Evolutionary conservation across 2,113 vertebrate genomes (phyloP), one percentile per base, ranked within the genome.

Genomic region (Thoracochromis brauschi): DNA sequence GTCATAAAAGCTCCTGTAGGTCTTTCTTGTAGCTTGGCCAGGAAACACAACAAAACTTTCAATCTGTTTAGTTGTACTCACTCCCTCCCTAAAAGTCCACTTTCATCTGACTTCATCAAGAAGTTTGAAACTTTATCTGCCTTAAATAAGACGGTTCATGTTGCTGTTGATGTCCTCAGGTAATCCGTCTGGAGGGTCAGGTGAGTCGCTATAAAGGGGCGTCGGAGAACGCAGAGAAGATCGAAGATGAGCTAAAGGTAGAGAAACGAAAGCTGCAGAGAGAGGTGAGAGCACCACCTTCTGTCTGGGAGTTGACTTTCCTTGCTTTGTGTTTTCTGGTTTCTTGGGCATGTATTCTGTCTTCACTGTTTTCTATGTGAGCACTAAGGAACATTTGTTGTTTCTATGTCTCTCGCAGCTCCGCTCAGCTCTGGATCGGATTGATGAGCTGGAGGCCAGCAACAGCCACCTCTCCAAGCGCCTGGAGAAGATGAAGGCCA

Each of bases 401-500:
- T 13, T 60, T 29, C 9, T n/a, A 5, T 83, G 73, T 31, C 73
- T 83, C 45, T 47, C 33, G 10, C 93, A 99, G 98, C 97, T 99
- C 29, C 97, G 98, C 82, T 96, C 97, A 0, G 97, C 98, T 1
- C 73, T 98, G 93, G 98, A 99, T 88, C 98, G 97, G 85, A 96
- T 97, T 0, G 97, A 97, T 3, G 98, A 99, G 92, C 96, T 99
- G 11, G 97, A 99, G 94, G 96, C 96, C 63, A 97, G 96, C 91
- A 99, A 99, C 1, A 95, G 93, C n/a, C 98, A 98, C 87, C 95
- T 99, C 24, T 90, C 97, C 90, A 99, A 98, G 87, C 97, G 98
- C 5, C 94, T 99, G 95, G 98, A 99, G 91, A 99, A 99, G 93
- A 98, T 99, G 97, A 99, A 98, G 91, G 98, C 98, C 78, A 99